Base-by-base conservation (phyloP, 2,888 invertebrate genomes). In the Andrena hattorfiana region DNA sequence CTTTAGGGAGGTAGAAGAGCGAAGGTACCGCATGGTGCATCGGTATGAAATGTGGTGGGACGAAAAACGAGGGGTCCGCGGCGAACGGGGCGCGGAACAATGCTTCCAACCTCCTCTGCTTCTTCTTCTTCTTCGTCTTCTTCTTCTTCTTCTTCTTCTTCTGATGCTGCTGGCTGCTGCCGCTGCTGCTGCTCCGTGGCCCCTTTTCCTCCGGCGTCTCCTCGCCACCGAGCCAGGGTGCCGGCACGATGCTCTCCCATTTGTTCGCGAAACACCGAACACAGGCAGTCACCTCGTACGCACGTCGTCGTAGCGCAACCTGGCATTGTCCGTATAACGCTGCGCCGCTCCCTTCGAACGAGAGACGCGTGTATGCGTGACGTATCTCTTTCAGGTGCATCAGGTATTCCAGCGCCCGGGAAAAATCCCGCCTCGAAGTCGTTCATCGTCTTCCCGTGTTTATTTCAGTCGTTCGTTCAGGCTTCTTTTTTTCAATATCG, bases 241-340 rank as follows among this genome's bases (percentile, higher is more conserved):
- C 91, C 90, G 90, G 87, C 85, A 83, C 87, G 89, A 91, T 90
- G 91, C 91, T 92, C 92, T 89, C 92, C 92, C 92, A 94, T 93
- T 94, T 94, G 93, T 93, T 93, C 93, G 89, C 91, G 86, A 92
- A 93, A 93, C 93, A 92, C 93, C 92, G 91, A 91, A 90, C 90
- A 89, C 90, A 89, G 86, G 76, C 89, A 87, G 87, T 84, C 88
- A 85, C 87, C 88, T 87, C 89, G 87, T 90, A 87, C 82, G 83
- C 87, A 71, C 82, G 81, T 81, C 71, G 82, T 84, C 84, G 80
- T 78, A 81, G 83, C 80, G 82, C 77, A 75, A 82, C 80, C 35
- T 60, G 66, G 87, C 82, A 87, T 87, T 87, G 87, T 87, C 81
- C 83, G 76, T 69, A 26, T 56, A 49, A 78, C 64, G 73, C 77